Conservation (phyloP, 2,797 vertebrate genomes). For the Falco concolor region DNA sequence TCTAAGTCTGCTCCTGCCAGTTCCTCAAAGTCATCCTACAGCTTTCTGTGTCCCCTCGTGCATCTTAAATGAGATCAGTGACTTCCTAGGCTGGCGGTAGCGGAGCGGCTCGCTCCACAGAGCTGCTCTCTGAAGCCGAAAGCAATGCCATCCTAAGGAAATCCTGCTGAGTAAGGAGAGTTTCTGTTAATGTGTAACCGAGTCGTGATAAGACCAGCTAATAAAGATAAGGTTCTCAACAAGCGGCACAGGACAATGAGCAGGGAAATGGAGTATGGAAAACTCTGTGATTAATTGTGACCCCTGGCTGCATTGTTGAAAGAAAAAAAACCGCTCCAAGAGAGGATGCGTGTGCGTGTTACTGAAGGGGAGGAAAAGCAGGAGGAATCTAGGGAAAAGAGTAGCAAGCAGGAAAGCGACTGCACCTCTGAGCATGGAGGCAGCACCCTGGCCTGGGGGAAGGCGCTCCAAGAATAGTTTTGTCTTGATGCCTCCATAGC, state of each 20-base stretch:
- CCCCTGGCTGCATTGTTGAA: not conserved
- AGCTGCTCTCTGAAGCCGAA: not conserved
- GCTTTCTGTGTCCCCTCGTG: not conserved
- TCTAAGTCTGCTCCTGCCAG: not conserved
- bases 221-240: slow-evolving; percentile 34
- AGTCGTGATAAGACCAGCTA: not conserved
- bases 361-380: not conserved
- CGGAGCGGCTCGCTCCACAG: not conserved
- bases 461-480: not conserved
- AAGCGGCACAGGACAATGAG: not conserved
- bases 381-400: not conserved
- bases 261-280: slow-evolving; percentile 10
- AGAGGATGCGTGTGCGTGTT: not conserved
- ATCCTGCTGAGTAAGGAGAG: slow-evolving; percentile 24
- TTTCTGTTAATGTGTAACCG: not conserved
- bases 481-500: not conserved
- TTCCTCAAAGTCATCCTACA: not conserved
- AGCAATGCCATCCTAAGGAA: not conserved
- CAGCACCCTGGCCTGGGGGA: not conserved
- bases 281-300: not conserved
- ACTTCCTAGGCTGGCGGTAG: not conserved
- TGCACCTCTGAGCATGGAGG: not conserved
- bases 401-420: not conserved
- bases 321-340: not conserved
- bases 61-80: not conserved